Evolutionary conservation across 2,797 vertebrate species (phyloP), one percentile per base, ranked within the genome.

Genomic region (Falco berigora): DNA sequence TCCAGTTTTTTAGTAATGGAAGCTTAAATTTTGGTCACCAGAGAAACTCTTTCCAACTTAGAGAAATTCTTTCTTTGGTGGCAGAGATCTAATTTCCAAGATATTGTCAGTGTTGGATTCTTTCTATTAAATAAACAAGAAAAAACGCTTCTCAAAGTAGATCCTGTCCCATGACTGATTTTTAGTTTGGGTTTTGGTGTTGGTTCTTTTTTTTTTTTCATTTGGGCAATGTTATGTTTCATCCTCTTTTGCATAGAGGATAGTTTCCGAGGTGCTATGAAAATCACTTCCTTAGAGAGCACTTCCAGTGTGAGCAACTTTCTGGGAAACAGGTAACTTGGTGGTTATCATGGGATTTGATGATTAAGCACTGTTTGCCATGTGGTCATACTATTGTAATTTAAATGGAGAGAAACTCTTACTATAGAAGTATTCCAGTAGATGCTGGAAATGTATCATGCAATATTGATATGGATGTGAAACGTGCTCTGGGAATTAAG

Each of bases 1-100:
- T 94, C 85, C 58, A 93, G 56, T 92, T 88, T 81, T 92, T 93
- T 95, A 88, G 67, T 87, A 93, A 95, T 56, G 90, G 44, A 78
- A 79, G 28, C 79, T 89, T 73, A 87, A 46, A 63, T 72, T 73
- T 52, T 75, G 28, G 34, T 88, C 73, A 66, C 66, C 81, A 64
- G 67, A 66, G 80, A 56, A 11, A 6, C 55, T 76, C 30, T 52
- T 86, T 94, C 53, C 58, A 63, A 9, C 61, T 74, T 85, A 6
- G 34, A 94, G 72, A 94, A 78, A 62, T 74, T 44, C 50, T 91
- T 93, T 91, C 42, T 76, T 86, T 90, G 50, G 75, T 84, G 2
- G 0, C 52, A 82, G 27, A 64, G 22, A 79, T 34, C n/a, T 68
- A 5, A 46, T 89, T 93, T 92, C 53, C 63, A 75, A 58, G 32